Conservation (phyloP, 2,888 invertebrate genomes). For the Sesia apiformis region DNA sequence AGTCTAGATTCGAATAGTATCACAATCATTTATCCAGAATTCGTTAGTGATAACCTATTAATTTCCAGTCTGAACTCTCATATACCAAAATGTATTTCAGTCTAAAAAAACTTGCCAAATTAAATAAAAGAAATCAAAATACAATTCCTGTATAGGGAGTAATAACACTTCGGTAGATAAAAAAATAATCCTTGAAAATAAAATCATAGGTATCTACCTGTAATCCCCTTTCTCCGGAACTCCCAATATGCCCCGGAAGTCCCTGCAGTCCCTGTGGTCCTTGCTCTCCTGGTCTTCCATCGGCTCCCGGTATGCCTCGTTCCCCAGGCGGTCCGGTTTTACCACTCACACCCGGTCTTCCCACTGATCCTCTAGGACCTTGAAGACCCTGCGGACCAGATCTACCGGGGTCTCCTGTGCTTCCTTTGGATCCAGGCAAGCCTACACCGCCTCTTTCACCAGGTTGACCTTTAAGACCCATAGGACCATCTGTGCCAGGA, state of each 20-base stretch:
- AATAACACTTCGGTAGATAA: background rate
- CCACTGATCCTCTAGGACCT: slow-evolving; percentile 78
- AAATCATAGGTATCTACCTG: slow-evolving; percentile 66
- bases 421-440: slow-evolving; percentile 74
- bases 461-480: slow-evolving; percentile 82
- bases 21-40: too few relatives aligned
- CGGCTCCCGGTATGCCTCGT: slow-evolving; percentile 85
- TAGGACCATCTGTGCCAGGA: slow-evolving; percentile 84
- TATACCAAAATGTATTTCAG: background rate
- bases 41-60: too few relatives aligned
- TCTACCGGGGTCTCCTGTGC: slow-evolving; percentile 75
- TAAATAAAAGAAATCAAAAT: background rate
- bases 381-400: slow-evolving; percentile 79
- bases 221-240: slow-evolving; percentile 85
- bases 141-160: background rate
- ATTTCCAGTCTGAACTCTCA: too few relatives aligned
- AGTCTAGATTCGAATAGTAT: too few relatives aligned
- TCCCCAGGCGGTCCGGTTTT: slow-evolving; percentile 82
- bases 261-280: slow-evolving; percentile 88
- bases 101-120: slow-evolving; percentile 1
- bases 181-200: background rate
- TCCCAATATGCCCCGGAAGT: slow-evolving; percentile 83
- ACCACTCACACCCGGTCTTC: slow-evolving; percentile 81
- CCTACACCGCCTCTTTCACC: slow-evolving; percentile 80
- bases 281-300: slow-evolving; percentile 89